Conservation (phyloP, 2,888 invertebrate genomes). For the Macrophya alboannulata region DNA sequence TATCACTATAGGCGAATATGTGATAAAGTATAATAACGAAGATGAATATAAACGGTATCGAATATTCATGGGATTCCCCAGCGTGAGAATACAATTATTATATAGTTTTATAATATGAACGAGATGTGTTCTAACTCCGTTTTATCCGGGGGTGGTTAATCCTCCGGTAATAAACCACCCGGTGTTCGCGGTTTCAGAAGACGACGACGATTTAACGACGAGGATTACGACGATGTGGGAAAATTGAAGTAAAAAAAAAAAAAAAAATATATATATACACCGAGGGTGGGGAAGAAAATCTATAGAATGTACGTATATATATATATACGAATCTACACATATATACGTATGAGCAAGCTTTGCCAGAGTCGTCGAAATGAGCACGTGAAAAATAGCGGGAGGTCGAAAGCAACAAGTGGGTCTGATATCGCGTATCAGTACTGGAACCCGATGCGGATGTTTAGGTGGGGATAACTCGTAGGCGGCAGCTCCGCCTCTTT, state of each 20-base stretch:
- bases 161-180: constrained; percentile 25
- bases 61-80: not conserved
- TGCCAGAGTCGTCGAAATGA: constrained; percentile 14
- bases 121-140: not conserved
- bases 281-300: not conserved
- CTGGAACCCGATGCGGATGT: constrained; percentile 51
- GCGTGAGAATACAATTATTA: no score
- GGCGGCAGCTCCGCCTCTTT: constrained; percentile 77
- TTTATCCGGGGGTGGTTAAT: constrained; percentile 46
- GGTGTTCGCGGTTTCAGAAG: not conserved
- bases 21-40: not conserved
- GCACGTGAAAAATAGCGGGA: constrained; percentile 70
- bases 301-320: not conserved
- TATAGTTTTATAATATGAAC: not conserved
- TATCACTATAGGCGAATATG: not conserved
- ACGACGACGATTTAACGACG: not conserved
- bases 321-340: no score
- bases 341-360: not conserved
- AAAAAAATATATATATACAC: not conserved
- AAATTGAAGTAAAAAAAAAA: not conserved
- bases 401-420: constrained; percentile 75
- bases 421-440: constrained; percentile 77
- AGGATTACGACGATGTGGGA: constrained; percentile 49
- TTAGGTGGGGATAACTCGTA: constrained; percentile 71
- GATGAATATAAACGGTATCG: not conserved